Base-by-base conservation (phyloP, 2,113 vertebrate genomes). In the Thamnaconus septentrionalis region DNA sequence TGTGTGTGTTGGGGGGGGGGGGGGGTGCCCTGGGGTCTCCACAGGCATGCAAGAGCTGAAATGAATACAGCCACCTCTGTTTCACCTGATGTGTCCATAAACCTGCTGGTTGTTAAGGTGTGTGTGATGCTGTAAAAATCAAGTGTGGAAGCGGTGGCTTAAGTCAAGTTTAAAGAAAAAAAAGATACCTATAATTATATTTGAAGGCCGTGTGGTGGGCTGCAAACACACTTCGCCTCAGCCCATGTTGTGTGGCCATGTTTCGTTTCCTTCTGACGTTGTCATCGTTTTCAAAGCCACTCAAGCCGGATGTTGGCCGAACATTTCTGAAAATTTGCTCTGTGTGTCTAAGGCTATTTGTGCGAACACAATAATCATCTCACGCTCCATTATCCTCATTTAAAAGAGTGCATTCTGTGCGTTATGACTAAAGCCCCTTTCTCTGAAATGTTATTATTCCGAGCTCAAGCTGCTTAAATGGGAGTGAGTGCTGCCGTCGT, bases 361-460 rank as follows among this genome's bases (percentile, higher is more conserved):
- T 31, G 18, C 18, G 18, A 31, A 31, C 18, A 31, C 18, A 54
- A 48, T 12, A 59, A 56, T 56, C 31, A 58, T 43, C 8, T 31
- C 59, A 43, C 56, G 7, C 18, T 55, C 55, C 3, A 42, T 61
- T 66, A 64, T 59, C 55, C 56, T 31, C 41, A 67, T 62, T 72
- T 45, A 11, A 65, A 42, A 45, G 10, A 52, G 65, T 18, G 5
- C 44, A 7, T 5, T 45, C 7, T 45, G 7, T 53, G 57, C 41
- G 52, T 52, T 43, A 8, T 64, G 50, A 11, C 52, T 53, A 31
- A 31, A 31, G 18, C 18, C 45, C 42, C 43, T 41, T 61, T 52
- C 48, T 76, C 49, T 71, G 56, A 82, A 82, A 80, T 75, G 43
- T 71, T 71, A 62, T 80, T 82, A 73, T 71, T 78, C 41, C 45